Base-by-base conservation (phyloP, 2,113 vertebrate genomes). In the Ophiodon elongatus region DNA sequence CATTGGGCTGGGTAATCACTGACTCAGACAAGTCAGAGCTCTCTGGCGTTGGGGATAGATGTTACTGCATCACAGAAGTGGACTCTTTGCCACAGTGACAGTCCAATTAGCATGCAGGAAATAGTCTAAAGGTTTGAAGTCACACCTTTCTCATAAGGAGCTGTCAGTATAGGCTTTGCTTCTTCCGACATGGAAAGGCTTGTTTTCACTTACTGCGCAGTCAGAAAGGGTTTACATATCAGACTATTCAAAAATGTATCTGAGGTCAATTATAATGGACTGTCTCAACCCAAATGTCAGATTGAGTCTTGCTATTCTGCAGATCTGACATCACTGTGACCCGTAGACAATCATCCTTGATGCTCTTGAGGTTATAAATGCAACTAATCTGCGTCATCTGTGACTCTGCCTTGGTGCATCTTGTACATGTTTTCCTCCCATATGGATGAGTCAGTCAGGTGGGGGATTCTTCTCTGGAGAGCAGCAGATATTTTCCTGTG, bases 331-430 rank as follows among this genome's bases (percentile, higher is more conserved):
- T 79, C 62, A 79, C n/a, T 39, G 31, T 52, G 69, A 85, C 70
- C 62, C 66, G 65, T 71, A 52, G 8, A 81, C 54, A n/a, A 29
- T 56, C 27, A 60, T 73, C 54, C n/a, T 64, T 27, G 19, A 19
- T 62, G 65, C 64, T 79, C 27, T 50, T 54, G 25, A 75, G 69
- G 65, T 81, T 76, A 80, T 79, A 90, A 85, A 87, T 57, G 69
- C 60, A 60, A 81, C 66, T 73, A 73, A 83, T 83, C 78, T 87
- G 89, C 74, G 71, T 92, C 90, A 89, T 89, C 69, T 70, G 63
- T 78, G 83, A 57, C 65, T 60, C 14, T 76, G 31, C 70, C 59
- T 76, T 65, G 33, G 60, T 81, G 60, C 62, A 75, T 86, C 71
- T 64, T 17, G 60, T 76, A 41, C 52, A 2, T 80, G 63, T 86